Percentiles rank a stretch among this genome's conserved stretches.
phyloP scores from a whole-genome alignment of 2,797 vertebrate species.

The Clarias platycephalus region DNA sequence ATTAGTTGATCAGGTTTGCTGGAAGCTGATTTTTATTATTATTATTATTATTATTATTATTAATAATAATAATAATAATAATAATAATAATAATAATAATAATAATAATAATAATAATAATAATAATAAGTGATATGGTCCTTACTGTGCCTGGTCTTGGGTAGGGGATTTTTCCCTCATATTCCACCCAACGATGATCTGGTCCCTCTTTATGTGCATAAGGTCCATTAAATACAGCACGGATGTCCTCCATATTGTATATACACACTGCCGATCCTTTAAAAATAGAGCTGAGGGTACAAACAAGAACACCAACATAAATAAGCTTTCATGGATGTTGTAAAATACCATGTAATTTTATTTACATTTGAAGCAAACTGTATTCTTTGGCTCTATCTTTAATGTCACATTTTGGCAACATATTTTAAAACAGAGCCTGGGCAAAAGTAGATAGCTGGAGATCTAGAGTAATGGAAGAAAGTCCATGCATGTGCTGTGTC shows the following conservation, averaged over 20 bases:
- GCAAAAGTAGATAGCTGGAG: neutral
- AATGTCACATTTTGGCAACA: conserved; percentile 11
- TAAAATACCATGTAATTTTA: neutral
- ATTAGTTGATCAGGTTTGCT: too few relatives aligned
- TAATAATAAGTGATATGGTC: conserved; percentile 37
- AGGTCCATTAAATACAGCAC: conserved; percentile 92
- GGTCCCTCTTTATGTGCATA: conserved; percentile 96
- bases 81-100: too few relatives aligned
- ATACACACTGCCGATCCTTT: conserved; percentile 95
- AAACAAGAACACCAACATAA: conserved; percentile 40
- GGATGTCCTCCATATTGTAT: conserved; percentile 94
- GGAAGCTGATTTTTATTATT: too few relatives aligned
- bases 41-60: too few relatives aligned
- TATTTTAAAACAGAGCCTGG: neutral
- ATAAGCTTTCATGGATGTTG: conserved; percentile 1
- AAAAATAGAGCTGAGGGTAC: conserved; percentile 85
- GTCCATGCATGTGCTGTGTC: neutral
- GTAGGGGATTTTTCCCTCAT: conserved; percentile 92
- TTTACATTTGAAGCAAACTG: conserved; percentile 4
- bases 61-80: too few relatives aligned
- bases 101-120: too few relatives aligned
- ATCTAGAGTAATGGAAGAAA: neutral
- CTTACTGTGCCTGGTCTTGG: conserved; percentile 93
- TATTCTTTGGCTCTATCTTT: neutral
- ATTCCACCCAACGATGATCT: conserved; percentile 94